phyloP scores from a whole-genome alignment of 2,113 vertebrate species.

The Oreochromis niloticus region DNA sequence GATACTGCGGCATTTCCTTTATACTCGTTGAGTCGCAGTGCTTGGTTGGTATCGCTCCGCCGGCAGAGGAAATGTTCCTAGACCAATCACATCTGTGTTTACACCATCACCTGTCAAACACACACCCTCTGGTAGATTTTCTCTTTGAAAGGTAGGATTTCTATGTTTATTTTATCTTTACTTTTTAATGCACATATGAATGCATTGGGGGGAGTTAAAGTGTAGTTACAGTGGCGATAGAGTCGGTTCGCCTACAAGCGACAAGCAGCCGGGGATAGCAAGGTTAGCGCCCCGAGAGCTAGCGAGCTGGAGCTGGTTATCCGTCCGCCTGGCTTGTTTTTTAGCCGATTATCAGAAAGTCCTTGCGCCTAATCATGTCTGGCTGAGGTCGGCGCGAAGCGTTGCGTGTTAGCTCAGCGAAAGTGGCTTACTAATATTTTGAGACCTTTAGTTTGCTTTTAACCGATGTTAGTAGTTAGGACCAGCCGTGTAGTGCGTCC shows the following conservation, averaged over 20 bases:
- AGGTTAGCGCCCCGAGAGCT: constrained; percentile 49
- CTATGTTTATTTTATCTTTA: not conserved
- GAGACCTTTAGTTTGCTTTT: not conserved
- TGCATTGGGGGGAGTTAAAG: not conserved
- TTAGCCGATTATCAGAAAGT: constrained; percentile 65
- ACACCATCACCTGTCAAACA: constrained; percentile 70
- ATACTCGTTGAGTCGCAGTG: constrained; percentile 28
- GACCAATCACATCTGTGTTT: constrained; percentile 72
- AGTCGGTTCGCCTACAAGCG: not conserved
- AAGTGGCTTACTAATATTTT: not conserved
- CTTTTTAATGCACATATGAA: not conserved
- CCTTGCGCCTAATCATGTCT: constrained; percentile 46
- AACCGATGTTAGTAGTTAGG: not conserved
- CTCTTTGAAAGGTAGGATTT: constrained; percentile 63
- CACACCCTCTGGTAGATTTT: constrained; percentile 48
- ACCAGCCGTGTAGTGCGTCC: constrained; percentile 8
- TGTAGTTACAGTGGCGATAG: not conserved
- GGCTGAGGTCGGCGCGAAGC: constrained; percentile 18
- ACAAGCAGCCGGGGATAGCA: not conserved
- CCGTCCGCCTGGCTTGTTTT: constrained; percentile 40
- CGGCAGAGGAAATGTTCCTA: constrained; percentile 50
- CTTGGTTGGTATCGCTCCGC: constrained; percentile 45
- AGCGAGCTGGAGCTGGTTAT: constrained; percentile 40
- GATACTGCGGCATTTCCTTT: constrained; percentile 71
- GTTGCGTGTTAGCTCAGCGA: constrained; percentile 4